Conservation (phyloP, 1,140 invertebrate species). For the Dinoponera quadriceps region DNA sequence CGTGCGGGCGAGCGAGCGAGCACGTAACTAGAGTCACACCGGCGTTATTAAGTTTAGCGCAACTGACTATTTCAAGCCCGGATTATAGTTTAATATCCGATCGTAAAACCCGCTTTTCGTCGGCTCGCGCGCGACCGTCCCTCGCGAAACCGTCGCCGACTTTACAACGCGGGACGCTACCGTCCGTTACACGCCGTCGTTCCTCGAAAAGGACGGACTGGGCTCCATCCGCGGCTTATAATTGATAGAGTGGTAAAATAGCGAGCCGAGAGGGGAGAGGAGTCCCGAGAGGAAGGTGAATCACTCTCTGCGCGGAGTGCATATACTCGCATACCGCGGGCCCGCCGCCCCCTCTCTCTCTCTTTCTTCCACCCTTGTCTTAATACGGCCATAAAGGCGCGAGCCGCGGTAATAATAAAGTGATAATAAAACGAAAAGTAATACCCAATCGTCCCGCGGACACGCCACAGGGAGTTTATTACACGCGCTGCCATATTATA, state of each 20-base stretch:
- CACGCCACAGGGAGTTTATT: slow-evolving; percentile 80
- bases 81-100: slow-evolving; percentile 40
- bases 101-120: slow-evolving; percentile 36
- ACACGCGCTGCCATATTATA: slow-evolving; percentile 76
- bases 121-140: slow-evolving; percentile 7
- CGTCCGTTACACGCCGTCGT: slow-evolving; percentile 20
- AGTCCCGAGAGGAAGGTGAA: slow-evolving; percentile 61
- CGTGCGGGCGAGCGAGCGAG: not conserved
- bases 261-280: slow-evolving; percentile 50
- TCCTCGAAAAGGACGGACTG: slow-evolving; percentile 34
- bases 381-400: slow-evolving; percentile 79
- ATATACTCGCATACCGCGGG: slow-evolving; percentile 1
- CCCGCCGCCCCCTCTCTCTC: not conserved
- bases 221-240: slow-evolving; percentile 68
- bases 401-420: slow-evolving; percentile 80
- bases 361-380: slow-evolving; percentile 46
- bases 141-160: not conserved
- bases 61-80: slow-evolving; percentile 37
- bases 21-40: not conserved
- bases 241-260: slow-evolving; percentile 82
- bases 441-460: slow-evolving; percentile 75
- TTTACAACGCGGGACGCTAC: slow-evolving; percentile 39
- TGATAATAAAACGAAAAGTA: slow-evolving; percentile 82
- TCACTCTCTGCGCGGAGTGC: slow-evolving; percentile 46
- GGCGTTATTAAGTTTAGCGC: slow-evolving; percentile 25